Conservation (phyloP, 92 coral and sea anemone species). For the Muricea muricata region DNA sequence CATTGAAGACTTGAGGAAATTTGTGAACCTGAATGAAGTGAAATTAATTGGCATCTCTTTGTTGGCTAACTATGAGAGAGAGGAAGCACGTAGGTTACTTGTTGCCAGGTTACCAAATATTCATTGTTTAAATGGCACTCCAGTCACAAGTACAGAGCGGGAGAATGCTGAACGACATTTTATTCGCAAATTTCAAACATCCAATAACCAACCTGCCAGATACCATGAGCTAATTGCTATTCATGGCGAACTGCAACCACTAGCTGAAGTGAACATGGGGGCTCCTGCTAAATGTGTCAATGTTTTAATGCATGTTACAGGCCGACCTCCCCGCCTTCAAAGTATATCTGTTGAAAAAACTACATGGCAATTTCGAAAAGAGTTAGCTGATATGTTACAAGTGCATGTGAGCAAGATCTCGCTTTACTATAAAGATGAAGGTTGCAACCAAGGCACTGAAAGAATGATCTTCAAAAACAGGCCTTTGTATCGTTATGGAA, state of each 20-base stretch:
- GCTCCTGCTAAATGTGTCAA: conserved; percentile 61
- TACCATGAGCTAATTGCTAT: conserved; percentile 71
- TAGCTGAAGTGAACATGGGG: conserved; percentile 82
- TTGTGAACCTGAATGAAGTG: conserved; percentile 75
- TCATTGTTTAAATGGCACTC: conserved; percentile 77
- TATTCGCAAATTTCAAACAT: conserved; percentile 80
- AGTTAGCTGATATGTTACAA: conserved; percentile 72
- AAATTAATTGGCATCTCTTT: conserved; percentile 85
- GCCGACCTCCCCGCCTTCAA: conserved; percentile 64
- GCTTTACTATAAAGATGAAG: conserved; percentile 66
- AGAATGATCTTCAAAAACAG: conserved; percentile 64
- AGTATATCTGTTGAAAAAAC: conserved; percentile 75
- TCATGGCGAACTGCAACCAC: conserved; percentile 76
- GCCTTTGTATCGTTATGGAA: conserved; percentile 66
- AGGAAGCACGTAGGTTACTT: conserved; percentile 76
- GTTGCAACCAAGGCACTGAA: conserved; percentile 51
- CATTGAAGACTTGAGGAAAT: conserved; percentile 79
- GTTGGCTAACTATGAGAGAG: conserved; percentile 51
- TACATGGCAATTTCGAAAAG: conserved; percentile 74
- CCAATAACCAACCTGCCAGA: conserved; percentile 70
- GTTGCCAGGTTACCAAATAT: conserved; percentile 91
- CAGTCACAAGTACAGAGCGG: conserved; percentile 69
- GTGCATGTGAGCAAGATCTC: conserved; percentile 71
- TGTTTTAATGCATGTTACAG: conserved; percentile 73
- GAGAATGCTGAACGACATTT: conserved; percentile 90